Evolutionary conservation across 2,888 invertebrate species (phyloP).

Genomic region (Drosophila seclusa): DNA sequence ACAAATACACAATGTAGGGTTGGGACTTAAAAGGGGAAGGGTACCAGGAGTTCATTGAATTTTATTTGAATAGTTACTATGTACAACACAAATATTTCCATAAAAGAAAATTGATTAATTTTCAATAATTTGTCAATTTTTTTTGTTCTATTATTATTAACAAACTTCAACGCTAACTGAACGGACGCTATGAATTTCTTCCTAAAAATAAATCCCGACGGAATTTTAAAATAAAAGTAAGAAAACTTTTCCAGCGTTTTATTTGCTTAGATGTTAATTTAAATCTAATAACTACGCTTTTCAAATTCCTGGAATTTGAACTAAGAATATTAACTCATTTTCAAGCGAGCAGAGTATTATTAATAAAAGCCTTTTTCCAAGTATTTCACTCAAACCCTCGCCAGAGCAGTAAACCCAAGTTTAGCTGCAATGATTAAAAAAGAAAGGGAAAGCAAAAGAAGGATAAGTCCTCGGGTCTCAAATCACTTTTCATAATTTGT

Average conservation of each 20-base stretch:
- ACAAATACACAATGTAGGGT: background rate
- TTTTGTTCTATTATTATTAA: background rate
- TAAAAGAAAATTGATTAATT: background rate
- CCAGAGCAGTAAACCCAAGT: background rate
- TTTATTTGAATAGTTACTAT: background rate
- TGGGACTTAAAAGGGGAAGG: background rate
- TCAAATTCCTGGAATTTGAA: background rate
- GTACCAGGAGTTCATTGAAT: background rate
- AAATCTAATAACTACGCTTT: background rate
- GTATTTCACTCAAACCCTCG: background rate
- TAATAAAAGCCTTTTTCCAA: background rate
- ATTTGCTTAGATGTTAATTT: background rate
- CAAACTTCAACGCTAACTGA: background rate
- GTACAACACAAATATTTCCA: background rate
- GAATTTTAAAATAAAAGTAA: background rate
- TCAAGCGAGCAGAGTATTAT: background rate
- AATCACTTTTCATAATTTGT: constrained; percentile 30
- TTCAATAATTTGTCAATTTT: background rate
- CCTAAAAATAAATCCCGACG: background rate
- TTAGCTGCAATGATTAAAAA: background rate
- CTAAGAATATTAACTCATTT: background rate
- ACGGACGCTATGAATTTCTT: background rate
- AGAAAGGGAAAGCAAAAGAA: background rate
- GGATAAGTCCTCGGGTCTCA: background rate
- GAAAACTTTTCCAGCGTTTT: background rate